Evolutionary conservation across 1,140 invertebrate genomes (phyloP).

Genomic region (Andricus grossulariae): DNA sequence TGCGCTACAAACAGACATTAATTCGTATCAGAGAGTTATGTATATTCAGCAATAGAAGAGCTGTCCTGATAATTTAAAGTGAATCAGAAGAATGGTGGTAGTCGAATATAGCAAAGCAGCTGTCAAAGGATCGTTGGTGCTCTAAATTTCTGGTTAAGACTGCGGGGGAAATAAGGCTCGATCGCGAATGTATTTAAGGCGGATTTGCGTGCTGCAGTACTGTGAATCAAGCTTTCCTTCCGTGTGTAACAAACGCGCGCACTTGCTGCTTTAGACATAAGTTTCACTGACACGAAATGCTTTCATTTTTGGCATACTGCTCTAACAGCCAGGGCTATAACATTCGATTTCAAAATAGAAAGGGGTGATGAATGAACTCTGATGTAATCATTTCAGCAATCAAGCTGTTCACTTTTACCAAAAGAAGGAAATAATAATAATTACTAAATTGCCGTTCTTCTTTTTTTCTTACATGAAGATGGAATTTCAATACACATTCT

Average conservation of each 20-base stretch:
- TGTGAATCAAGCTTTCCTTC: conserved; percentile 47
- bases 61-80: not conserved
- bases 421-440: too few species aligned
- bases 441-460: too few species aligned
- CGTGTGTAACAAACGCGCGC: conserved; percentile 38
- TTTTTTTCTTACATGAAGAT: too few species aligned
- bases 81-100: not conserved
- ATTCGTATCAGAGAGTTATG: not conserved
- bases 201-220: conserved; percentile 46
- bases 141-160: not conserved
- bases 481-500: too few species aligned
- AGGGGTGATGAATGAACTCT: too few species aligned
- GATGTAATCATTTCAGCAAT: too few species aligned
- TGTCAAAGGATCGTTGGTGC: not conserved
- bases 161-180: not conserved
- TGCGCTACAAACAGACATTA: too few species aligned
- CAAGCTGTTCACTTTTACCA: too few species aligned
- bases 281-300: conserved; percentile 3
- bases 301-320: conserved; percentile 22
- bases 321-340: too few species aligned
- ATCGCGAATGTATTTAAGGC: conserved; percentile 36
- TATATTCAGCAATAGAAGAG: not conserved
- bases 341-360: too few species aligned
- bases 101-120: not conserved
- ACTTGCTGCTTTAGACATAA: conserved; percentile 16